Conservation (phyloP, 1,140 invertebrate genomes). For the Drosophila kikkawai region DNA sequence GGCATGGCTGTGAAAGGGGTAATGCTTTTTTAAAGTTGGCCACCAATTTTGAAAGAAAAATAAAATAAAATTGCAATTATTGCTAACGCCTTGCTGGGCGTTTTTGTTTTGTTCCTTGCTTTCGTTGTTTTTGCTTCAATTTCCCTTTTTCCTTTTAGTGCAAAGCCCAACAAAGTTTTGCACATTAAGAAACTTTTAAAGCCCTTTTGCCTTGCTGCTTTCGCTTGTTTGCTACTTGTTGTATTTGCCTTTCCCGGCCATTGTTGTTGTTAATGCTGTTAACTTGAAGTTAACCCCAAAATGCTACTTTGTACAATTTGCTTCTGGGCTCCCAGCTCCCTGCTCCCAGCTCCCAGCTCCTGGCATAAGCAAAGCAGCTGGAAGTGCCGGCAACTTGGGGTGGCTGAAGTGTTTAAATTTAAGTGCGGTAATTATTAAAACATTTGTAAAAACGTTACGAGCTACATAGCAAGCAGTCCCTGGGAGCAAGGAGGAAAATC, state of each 20-base stretch:
- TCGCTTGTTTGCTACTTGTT: slow-evolving; percentile 44
- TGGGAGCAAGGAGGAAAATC: slow-evolving; percentile 3
- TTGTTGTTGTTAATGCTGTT: slow-evolving; percentile 67
- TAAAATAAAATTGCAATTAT: slow-evolving; percentile 69
- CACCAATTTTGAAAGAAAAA: slow-evolving; percentile 30
- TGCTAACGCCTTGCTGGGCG: slow-evolving; percentile 52
- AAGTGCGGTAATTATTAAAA: slow-evolving; percentile 56
- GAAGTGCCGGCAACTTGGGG: slow-evolving; percentile 28
- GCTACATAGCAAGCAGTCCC: slow-evolving; percentile 17
- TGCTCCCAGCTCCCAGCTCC: neutral
- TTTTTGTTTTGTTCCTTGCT: slow-evolving; percentile 6
- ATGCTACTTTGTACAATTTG: slow-evolving; percentile 72
- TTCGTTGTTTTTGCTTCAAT: slow-evolving; percentile 10
- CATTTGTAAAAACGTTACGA: slow-evolving; percentile 47
- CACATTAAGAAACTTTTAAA: slow-evolving; percentile 58
- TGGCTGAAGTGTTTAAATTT: slow-evolving; percentile 47
- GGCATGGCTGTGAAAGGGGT: neutral
- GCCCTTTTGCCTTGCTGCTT: slow-evolving; percentile 50
- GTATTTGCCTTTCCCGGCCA: slow-evolving; percentile 32
- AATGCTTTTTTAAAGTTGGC: slow-evolving; percentile 55
- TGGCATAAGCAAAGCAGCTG: slow-evolving; percentile 31
- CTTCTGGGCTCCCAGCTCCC: slow-evolving; percentile 24
- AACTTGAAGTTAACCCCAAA: slow-evolving; percentile 73
- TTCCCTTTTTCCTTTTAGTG: slow-evolving; percentile 28
- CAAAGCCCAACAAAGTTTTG: slow-evolving; percentile 53